A percentile compares a stretch with the other conserved stretches of the same genome.
phyloP scores from a whole-genome alignment of 2,888 invertebrate species.

The Melinopterus prodromus region DNA sequence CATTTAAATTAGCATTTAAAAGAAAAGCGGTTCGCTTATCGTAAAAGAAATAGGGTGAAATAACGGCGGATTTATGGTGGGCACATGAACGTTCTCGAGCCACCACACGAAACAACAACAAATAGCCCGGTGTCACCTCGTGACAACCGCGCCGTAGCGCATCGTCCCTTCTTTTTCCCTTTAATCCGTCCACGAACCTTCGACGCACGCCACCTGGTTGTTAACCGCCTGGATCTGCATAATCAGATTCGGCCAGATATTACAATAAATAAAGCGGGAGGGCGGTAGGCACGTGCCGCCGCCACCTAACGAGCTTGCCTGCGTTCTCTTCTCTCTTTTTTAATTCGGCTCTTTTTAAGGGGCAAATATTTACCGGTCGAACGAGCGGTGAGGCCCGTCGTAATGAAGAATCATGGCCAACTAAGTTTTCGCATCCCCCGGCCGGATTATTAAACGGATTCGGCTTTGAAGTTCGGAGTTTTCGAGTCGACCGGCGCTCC shows the following conservation, averaged over 20 bases:
- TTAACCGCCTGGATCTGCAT: conserved; percentile 30
- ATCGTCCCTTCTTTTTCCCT: not conserved
- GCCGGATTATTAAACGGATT: not conserved
- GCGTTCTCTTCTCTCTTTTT: not conserved
- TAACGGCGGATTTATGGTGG: not conserved
- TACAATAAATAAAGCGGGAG: conserved; percentile 42
- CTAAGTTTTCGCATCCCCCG: not conserved
- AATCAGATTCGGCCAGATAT: conserved; percentile 41
- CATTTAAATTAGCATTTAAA: not conserved
- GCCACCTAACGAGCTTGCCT: not conserved
- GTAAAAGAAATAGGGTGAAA: not conserved
- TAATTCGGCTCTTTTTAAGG: not conserved
- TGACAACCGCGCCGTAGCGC: not conserved
- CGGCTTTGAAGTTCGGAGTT: not conserved
- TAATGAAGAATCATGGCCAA: conserved; percentile 4
- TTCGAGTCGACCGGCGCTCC: not conserved
- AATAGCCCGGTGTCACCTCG: not conserved
- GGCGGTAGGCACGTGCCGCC: conserved; percentile 37
- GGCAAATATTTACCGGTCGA: not conserved
- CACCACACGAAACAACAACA: not conserved
- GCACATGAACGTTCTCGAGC: not conserved
- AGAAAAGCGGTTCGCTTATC: not conserved
- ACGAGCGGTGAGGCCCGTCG: not conserved
- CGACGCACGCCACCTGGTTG: conserved; percentile 32
- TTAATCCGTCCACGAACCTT: conserved; percentile 8